Percentiles rank a stretch among this genome's conserved stretches.
phyloP scores from a whole-genome alignment of 2,888 invertebrate genomes.

The Steinernema carpocapsae region DNA sequence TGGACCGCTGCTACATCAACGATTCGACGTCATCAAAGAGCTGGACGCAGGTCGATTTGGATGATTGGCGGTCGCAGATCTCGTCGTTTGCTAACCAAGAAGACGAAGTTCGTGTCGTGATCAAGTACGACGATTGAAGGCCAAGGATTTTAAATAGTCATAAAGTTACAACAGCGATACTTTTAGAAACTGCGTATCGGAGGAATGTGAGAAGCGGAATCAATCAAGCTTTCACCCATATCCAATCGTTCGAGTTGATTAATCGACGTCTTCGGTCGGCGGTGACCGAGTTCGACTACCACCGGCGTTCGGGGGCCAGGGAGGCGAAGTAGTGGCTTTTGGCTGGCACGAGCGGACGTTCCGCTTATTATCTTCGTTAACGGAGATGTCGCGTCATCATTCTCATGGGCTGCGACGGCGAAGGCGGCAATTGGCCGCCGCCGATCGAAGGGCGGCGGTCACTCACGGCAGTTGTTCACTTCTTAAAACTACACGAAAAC shows the following conservation, averaged over 20 bases:
- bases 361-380: conserved; percentile 11
- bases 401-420: neutral
- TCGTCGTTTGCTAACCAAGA: neutral
- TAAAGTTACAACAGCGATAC: too few relatives aligned
- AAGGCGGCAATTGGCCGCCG: neutral
- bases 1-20: neutral
- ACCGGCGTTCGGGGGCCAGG: neutral
- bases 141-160: too few relatives aligned
- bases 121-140: neutral
- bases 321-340: neutral
- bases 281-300: neutral
- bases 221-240: conserved; percentile 18
- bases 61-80: neutral
- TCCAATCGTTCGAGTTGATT: conserved; percentile 7
- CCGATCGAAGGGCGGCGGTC: neutral
- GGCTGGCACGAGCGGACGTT: neutral
- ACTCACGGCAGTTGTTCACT: conserved; percentile 16
- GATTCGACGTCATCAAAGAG: neutral
- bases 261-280: neutral
- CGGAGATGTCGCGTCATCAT: neutral
- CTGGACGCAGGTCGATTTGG: neutral
- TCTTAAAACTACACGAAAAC: conserved; percentile 27
- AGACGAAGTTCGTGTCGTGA: neutral
- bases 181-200: too few relatives aligned
- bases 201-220: neutral